Percentiles rank a stretch among this genome's conserved stretches.
Evolutionary conservation across 2,888 invertebrate genomes (phyloP).

Genomic region (Trissolcus japonicus): DNA sequence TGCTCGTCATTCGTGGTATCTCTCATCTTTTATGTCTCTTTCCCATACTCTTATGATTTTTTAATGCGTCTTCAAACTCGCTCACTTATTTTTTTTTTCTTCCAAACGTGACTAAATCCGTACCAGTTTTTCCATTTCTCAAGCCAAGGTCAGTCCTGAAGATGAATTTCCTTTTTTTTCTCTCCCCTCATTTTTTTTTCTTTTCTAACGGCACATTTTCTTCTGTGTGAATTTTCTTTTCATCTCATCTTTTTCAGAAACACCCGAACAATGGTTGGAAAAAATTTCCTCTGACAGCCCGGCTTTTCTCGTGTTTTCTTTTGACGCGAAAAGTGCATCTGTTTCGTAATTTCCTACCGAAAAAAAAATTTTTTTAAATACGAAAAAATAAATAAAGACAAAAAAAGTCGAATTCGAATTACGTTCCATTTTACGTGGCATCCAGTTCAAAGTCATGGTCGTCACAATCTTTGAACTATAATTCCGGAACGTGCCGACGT

Average conservation of each 20-base stretch:
- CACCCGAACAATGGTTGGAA: too few species aligned
- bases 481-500: constrained; percentile 51
- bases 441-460: constrained; percentile 66
- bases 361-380: not conserved
- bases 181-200: constrained; percentile 11
- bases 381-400: not conserved
- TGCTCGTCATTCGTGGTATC: constrained; percentile 61
- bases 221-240: constrained; percentile 6
- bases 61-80: constrained; percentile 15
- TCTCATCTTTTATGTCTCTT: constrained; percentile 47
- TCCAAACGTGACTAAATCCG: constrained; percentile 29
- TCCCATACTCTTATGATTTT: constrained; percentile 39
- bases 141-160: constrained; percentile 18
- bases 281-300: too few species aligned
- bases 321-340: not conserved
- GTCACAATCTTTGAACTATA: constrained; percentile 52
- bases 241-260: constrained; percentile 1
- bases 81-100: constrained; percentile 9
- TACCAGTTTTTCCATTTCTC: constrained; percentile 31
- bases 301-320: too few species aligned
- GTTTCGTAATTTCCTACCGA: too few species aligned
- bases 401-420: not conserved
- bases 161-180: constrained; percentile 37
- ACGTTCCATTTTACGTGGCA: not conserved
- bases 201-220: not conserved